Evolutionary conservation across 2,797 vertebrate species (phyloP).

Genomic region (Sebastes oblongus): DNA sequence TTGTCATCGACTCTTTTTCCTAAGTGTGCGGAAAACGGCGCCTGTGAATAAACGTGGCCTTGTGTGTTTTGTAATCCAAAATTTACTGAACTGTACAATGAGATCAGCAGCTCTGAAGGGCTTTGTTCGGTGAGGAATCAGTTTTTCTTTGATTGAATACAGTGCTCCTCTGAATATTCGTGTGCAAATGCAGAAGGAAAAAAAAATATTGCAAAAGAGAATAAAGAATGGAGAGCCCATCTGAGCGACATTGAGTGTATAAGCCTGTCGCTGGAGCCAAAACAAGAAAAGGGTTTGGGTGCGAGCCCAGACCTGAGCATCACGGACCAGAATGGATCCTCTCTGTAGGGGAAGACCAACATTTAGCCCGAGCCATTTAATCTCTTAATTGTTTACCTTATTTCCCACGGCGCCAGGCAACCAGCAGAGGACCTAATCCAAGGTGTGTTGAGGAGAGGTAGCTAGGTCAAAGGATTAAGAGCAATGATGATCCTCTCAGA

Average conservation of each 20-base stretch:
- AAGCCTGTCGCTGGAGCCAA: constrained; percentile 66
- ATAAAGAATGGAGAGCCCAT: constrained; percentile 52
- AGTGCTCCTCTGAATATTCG: constrained; percentile 36
- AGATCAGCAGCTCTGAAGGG: constrained; percentile 50
- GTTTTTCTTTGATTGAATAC: constrained; percentile 52
- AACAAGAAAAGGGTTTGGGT: constrained; percentile 69
- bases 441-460: constrained; percentile 77
- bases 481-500: constrained; percentile 81
- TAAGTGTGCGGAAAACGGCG: constrained; percentile 19
- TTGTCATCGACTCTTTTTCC: constrained; percentile 46
- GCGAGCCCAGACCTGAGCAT: constrained; percentile 66
- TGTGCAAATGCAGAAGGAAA: constrained; percentile 32
- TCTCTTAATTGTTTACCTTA: constrained; percentile 81
- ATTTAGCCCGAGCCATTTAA: constrained; percentile 74
- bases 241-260: constrained; percentile 46
- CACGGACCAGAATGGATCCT: constrained; percentile 59
- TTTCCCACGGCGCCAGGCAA: constrained; percentile 70
- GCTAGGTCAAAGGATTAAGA: constrained; percentile 80
- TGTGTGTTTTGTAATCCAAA: constrained; percentile 58
- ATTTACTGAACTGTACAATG: constrained; percentile 43
- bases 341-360: constrained; percentile 63
- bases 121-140: constrained; percentile 53
- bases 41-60: constrained; percentile 34
- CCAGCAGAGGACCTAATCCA: constrained; percentile 67
- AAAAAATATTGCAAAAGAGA: constrained; percentile 19